phyloP scores from a whole-genome alignment of 2,888 invertebrate genomes.

The Pristionchus japonicus region DNA sequence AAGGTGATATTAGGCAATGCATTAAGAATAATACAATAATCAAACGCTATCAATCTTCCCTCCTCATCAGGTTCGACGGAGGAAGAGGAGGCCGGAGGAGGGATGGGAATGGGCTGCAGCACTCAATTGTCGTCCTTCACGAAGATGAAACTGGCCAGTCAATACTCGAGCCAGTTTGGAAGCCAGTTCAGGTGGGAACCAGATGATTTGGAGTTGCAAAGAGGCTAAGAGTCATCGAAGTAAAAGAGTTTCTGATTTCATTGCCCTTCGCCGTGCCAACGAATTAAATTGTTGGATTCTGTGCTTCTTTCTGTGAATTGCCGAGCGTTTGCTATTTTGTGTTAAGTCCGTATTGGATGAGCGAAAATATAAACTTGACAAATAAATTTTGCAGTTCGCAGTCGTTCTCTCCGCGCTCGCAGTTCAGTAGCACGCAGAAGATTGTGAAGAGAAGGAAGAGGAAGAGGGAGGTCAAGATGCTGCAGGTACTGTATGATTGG shows the following conservation, averaged over 20 bases:
- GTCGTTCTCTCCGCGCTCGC: not conserved
- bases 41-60: not conserved
- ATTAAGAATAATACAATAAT: no score
- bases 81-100: not conserved
- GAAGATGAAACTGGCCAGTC: slow-evolving; percentile 15
- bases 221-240: no score
- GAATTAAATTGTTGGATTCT: not conserved
- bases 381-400: not conserved
- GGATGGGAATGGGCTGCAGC: not conserved
- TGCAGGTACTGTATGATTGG: not conserved
- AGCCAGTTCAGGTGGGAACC: slow-evolving; percentile 14
- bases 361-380: no score
- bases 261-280: no score
- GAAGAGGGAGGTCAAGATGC: slow-evolving; percentile 1
- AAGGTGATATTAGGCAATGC: no score
- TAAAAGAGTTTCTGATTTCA: no score
- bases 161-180: not conserved
- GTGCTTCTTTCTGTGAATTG: not conserved
- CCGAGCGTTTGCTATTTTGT: not conserved
- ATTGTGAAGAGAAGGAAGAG: not conserved
- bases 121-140: slow-evolving; percentile 17
- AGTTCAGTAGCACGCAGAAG: not conserved
- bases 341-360: no score
- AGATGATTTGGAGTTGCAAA: not conserved
- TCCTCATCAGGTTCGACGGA: not conserved